Evolutionary conservation across 1,140 invertebrate genomes (phyloP), one percentile per base, ranked within the genome.

Genomic region (Oncopeltus fasciatus): DNA sequence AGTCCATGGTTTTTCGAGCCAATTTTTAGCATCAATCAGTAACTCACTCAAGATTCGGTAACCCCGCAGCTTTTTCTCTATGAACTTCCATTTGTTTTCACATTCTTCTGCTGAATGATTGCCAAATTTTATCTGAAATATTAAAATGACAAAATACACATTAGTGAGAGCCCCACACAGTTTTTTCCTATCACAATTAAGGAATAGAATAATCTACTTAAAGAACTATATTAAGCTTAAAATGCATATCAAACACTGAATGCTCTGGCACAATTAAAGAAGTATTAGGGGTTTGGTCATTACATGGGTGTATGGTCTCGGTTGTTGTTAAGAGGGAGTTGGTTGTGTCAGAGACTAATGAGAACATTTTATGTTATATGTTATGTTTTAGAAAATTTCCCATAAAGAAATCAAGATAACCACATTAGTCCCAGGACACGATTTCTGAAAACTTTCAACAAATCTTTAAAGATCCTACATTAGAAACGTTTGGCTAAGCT

Each of bases 21-120:
- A 76, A 18, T 65, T 64, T 53, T 72, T 69, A 11, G 75, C 75
- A 70, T 76, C 75, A 21, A 62, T 63, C 0, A 75, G 59, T 51
- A 76, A 62, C 62, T 76, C 75, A 12, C 67, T 65, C 24, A 76
- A 60, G 26, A 74, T 69, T 24, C 75, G 66, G 64, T 69, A 76
- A 12, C 70, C 62, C n/a, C 75, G 67, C 8, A 76, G 29, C 59
- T 73, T 63, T 43, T 67, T 67, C 47, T 70, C 65, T 46, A 75
- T 68, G 28, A 66, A 58, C 29, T 66, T 64, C 72, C 73, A 74
- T 61, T 71, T 70, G 28, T 69, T 67, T 62, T 73, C 71, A 61
- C 74, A 75, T 21, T 75, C 68, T 12, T 57, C 27, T 21, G 63
- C 63, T 21, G 63, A 38, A 38, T 67, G 58, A 26, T n/a, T 21